phyloP scores from a whole-genome alignment of 1,140 invertebrate genomes.

The Phortica variegata region DNA sequence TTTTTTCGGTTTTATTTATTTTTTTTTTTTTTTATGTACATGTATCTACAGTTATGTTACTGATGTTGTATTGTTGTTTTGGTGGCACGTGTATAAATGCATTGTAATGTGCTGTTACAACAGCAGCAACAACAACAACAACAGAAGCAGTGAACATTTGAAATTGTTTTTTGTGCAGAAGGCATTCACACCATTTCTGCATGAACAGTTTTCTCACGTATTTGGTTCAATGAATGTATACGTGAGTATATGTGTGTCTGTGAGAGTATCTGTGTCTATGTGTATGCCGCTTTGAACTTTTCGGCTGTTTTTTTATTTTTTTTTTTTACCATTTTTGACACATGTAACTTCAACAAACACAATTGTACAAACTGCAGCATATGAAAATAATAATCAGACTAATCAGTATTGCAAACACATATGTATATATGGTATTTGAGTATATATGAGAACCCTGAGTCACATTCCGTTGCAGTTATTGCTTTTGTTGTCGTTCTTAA shows the following conservation, averaged over 20 bases:
- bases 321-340: background rate
- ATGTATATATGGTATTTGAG: too few species aligned
- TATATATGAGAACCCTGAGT: too few species aligned
- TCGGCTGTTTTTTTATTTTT: conserved; percentile 23
- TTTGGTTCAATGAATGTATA: conserved; percentile 20
- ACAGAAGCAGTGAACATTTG: conserved; percentile 14
- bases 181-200: conserved; percentile 44
- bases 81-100: too few species aligned
- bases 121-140: conserved; percentile 6
- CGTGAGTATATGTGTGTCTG: background rate
- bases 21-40: too few species aligned
- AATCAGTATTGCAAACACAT: too few species aligned
- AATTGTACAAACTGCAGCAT: too few species aligned
- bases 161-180: conserved; percentile 51
- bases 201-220: too few species aligned
- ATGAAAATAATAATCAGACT: too few species aligned
- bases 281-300: conserved; percentile 18
- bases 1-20: too few species aligned
- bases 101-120: background rate
- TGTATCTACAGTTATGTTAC: background rate
- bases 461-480: too few species aligned
- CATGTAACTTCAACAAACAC: too few species aligned
- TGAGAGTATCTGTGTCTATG: background rate
- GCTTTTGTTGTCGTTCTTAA: too few species aligned
- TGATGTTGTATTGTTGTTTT: background rate